A percentile compares a stretch with the other conserved stretches of the same genome.
Conservation (phyloP, 2,888 invertebrate genomes). For the Phengaris alcon region DNA sequence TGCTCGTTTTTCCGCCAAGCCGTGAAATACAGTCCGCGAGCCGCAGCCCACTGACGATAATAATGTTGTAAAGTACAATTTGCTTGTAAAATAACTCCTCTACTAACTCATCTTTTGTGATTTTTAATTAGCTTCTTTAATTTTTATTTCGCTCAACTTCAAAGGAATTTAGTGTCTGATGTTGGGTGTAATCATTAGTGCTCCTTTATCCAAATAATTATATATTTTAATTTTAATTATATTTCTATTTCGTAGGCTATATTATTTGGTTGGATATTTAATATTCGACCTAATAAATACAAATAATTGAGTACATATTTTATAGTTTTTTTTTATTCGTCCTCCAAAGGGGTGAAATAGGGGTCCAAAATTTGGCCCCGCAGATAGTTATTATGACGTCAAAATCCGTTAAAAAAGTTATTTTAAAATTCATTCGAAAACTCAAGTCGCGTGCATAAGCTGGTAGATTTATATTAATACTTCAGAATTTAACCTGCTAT, state of each 20-base stretch:
- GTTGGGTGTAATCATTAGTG: constrained; percentile 13
- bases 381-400: too few relatives aligned
- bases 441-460: too few relatives aligned
- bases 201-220: background rate
- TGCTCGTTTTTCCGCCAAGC: constrained; percentile 50
- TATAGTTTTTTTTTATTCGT: background rate
- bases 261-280: too few relatives aligned
- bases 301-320: background rate
- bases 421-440: too few relatives aligned
- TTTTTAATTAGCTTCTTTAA: constrained; percentile 24
- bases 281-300: too few relatives aligned
- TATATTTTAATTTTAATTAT: background rate
- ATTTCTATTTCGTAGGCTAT: background rate
- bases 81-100: constrained; percentile 43
- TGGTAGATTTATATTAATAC: too few relatives aligned
- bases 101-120: constrained; percentile 19
- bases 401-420: too few relatives aligned
- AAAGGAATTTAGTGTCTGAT: constrained; percentile 14
- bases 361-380: too few relatives aligned
- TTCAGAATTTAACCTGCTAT: too few relatives aligned
- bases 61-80: constrained; percentile 53
- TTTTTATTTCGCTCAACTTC: constrained; percentile 18
- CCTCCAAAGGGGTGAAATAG: too few relatives aligned
- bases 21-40: constrained; percentile 53
- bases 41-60: constrained; percentile 42